Conservation (phyloP, 1,140 invertebrate species). For the Brachionus rotundiformis region DNA sequence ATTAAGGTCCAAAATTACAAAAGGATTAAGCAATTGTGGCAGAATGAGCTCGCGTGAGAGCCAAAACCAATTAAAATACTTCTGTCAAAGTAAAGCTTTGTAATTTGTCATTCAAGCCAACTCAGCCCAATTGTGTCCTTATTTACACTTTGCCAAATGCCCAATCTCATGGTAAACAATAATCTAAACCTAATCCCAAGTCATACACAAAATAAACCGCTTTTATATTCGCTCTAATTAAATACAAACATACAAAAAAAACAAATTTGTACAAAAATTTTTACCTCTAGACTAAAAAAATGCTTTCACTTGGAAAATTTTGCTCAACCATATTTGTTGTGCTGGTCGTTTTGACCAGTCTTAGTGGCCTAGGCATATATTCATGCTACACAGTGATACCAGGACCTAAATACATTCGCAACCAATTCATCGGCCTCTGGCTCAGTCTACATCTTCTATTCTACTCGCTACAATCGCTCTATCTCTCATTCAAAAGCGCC, state of each 20-base stretch:
- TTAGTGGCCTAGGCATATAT: background rate
- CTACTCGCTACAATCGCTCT: background rate
- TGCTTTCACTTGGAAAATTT: slow-evolving; percentile 35
- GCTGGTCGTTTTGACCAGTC: background rate
- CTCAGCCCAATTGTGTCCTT: background rate
- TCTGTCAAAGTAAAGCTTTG: background rate
- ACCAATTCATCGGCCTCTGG: slow-evolving; percentile 25
- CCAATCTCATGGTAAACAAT: slow-evolving; percentile 8
- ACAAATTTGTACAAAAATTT: background rate
- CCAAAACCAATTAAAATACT: background rate
- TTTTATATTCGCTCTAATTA: slow-evolving; percentile 7
- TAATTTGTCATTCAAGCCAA: background rate
- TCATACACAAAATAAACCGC: slow-evolving; percentile 19
- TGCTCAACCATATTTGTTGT: background rate
- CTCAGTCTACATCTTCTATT: background rate
- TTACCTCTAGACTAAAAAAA: background rate
- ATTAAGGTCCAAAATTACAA: too few relatives aligned
- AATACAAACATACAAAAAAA: slow-evolving; percentile 10
- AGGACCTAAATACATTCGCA: slow-evolving; percentile 14
- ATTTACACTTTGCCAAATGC: background rate
- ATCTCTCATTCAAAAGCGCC: background rate
- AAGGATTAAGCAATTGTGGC: background rate
- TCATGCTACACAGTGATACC: background rate
- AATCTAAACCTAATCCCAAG: slow-evolving; percentile 4
- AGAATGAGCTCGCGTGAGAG: background rate